Evolutionary conservation across 2,888 invertebrate genomes (phyloP).

Genomic region (Spisula solida): DNA sequence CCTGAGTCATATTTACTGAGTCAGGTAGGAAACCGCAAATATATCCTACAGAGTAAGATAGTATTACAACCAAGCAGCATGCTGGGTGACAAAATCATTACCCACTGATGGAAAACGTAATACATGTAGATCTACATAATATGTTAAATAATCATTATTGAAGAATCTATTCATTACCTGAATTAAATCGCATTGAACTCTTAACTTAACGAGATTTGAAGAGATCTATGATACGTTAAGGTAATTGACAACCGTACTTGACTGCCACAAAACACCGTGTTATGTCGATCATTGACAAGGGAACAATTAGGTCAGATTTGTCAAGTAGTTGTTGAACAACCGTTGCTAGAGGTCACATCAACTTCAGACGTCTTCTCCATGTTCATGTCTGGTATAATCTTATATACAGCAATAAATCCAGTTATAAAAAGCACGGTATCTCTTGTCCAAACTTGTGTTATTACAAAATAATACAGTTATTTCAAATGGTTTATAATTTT

Average conservation of each 20-base stretch:
- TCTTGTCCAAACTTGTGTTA: not conserved
- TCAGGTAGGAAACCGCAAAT: too few relatives aligned
- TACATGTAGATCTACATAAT: too few relatives aligned
- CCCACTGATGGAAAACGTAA: too few relatives aligned
- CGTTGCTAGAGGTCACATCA: not conserved
- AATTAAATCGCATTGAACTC: too few relatives aligned
- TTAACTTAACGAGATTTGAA: too few relatives aligned
- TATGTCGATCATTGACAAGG: constrained; percentile 5
- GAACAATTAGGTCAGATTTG: not conserved
- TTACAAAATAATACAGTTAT: not conserved
- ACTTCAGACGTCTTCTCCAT: not conserved
- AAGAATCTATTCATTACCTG: too few relatives aligned
- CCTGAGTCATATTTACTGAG: too few relatives aligned
- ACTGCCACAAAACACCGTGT: constrained; percentile 7
- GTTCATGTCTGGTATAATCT: not conserved
- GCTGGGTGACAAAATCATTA: too few relatives aligned
- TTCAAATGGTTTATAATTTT: not conserved
- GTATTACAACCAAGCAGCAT: too few relatives aligned
- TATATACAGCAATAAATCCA: not conserved
- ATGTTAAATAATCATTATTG: too few relatives aligned
- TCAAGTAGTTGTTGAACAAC: constrained; percentile 10
- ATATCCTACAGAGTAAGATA: too few relatives aligned
- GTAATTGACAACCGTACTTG: not conserved
- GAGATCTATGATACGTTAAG: not conserved
- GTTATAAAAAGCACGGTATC: not conserved